A percentile compares a stretch with the other conserved stretches of the same genome.
Conservation (phyloP, 2,113 vertebrate genomes). For the Macrotis lagotis region DNA sequence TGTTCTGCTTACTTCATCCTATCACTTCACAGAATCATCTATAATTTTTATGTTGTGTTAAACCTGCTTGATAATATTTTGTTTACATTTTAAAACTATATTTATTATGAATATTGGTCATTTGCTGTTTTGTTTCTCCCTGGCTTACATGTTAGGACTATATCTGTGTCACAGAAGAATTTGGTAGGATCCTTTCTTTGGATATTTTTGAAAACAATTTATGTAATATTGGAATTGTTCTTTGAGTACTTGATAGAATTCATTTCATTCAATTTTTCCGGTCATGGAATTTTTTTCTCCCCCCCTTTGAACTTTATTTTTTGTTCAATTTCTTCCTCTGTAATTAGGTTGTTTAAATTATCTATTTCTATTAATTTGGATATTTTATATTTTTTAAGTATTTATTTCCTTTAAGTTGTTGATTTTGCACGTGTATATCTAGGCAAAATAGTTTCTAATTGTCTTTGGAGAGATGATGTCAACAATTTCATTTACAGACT, state of each 20-base stretch:
- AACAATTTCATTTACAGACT: background rate
- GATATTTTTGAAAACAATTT: background rate
- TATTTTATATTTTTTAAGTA: background rate
- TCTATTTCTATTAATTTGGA: background rate
- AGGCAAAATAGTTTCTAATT: background rate
- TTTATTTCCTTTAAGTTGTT: background rate
- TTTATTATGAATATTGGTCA: background rate
- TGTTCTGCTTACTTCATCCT: background rate
- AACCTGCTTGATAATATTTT: background rate
- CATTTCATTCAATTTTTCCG: background rate
- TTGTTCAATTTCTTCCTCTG: background rate
- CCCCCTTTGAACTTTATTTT: background rate
- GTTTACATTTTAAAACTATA: background rate
- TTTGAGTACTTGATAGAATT: background rate
- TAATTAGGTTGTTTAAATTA: too few relatives aligned
- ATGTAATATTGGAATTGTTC: background rate
- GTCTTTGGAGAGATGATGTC: background rate
- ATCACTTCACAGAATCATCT: background rate
- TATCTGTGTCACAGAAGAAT: background rate
- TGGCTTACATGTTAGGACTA: background rate
- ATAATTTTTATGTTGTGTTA: background rate
- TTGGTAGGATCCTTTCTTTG: background rate
- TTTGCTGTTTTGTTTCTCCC: background rate
- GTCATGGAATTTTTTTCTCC: background rate
- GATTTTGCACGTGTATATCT: background rate